A percentile compares a stretch with the other conserved stretches of the same genome.
Conservation (phyloP, 2,797 vertebrate species). For the Distichodus sexfasciatus region DNA sequence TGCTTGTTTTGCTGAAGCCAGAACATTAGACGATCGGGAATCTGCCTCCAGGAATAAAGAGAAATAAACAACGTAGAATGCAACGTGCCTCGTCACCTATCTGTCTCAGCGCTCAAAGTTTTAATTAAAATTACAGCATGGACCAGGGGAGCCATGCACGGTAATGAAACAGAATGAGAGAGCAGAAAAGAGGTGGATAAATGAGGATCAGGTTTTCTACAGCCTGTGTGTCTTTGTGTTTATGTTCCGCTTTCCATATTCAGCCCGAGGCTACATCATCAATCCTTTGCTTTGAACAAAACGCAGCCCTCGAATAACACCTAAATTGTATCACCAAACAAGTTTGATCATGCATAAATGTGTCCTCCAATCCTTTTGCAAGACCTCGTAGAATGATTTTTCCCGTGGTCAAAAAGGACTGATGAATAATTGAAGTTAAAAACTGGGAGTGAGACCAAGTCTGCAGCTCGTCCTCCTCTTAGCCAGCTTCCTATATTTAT, state of each 20-base stretch:
- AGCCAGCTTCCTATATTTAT: no score
- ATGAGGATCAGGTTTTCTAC: background rate
- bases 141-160: conserved; percentile 57
- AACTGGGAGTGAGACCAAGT: no score
- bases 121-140: conserved; percentile 71
- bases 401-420: background rate
- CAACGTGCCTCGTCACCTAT: conserved; percentile 12
- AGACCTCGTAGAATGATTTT: background rate
- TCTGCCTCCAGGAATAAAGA: background rate
- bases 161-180: conserved; percentile 33
- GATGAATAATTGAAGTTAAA: no score
- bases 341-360: background rate
- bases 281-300: no score
- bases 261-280: no score
- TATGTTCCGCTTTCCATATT: no score
- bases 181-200: conserved; percentile 17
- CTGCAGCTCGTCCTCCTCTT: no score
- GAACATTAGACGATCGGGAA: conserved; percentile 1
- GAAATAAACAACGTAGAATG: conserved; percentile 7
- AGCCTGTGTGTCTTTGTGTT: background rate
- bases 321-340: no score
- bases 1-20: background rate
- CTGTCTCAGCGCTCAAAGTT: conserved; percentile 49
- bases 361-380: background rate
- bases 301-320: no score